Evolutionary conservation across 2,113 vertebrate species (phyloP), one percentile per base, ranked within the genome.

Genomic region (Hiodon tergisus): DNA sequence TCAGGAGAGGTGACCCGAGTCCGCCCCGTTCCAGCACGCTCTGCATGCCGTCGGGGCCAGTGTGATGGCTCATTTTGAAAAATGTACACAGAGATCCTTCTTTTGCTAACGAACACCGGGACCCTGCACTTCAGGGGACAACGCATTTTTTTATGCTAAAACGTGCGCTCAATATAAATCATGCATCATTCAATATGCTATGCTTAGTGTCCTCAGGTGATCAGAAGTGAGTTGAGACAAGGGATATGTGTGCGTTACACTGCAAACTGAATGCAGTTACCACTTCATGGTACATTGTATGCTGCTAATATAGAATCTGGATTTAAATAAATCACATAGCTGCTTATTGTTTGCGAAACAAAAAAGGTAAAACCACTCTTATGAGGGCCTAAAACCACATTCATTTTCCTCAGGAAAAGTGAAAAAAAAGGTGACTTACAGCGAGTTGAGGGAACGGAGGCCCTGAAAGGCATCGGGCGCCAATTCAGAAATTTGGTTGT

Each of bases 401-500:
- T 69, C 80, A 76, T 63, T 67, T 75, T 31, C 31, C 31, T 31
- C 31, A 31, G 31, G 31, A 31, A 31, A 31, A 31, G 31, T 1
- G 31, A 31, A 31, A 31, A 31, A 7, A n/a, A 14, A 76, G 14
- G 17, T 16, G n/a, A 98, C 96, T 91, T 89, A 99, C 97, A 99
- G 92, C 50, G 96, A 99, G 88, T 98, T 99, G 81, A 99, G 94
- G 16, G 96, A 98, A 60, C 97, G 94, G 31, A 99, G 93, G 51
- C 96, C 95, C 85, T 97, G 96, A 87, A 99, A 99, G 71, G 97
- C 93, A 76, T 99, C 96, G 8, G 97, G 89, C 66, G 96, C 97
- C 69, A 96, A 84, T 86, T 98, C 97, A 10, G 97, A 98, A 82
- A 99, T 98, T 88, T 99, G 96, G 86, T 99, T 99, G 91, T 99